A percentile compares a stretch with the other conserved stretches of the same genome.
Evolutionary conservation across 2,888 invertebrate species (phyloP).

Genomic region (Biston betularia): DNA sequence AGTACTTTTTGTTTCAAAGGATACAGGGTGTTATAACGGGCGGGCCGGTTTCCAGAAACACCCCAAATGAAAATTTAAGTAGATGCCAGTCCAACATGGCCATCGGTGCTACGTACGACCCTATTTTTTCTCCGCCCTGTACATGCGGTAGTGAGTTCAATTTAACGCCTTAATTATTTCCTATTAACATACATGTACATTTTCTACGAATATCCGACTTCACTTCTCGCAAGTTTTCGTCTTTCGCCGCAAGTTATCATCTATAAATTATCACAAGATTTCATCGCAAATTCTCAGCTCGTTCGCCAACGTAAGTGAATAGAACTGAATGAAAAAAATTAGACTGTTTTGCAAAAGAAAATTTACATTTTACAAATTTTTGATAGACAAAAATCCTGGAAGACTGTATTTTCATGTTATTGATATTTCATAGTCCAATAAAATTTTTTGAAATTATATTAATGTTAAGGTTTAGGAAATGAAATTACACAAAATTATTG

Average conservation of each 20-base stretch:
- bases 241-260: too few species aligned
- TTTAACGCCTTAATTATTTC: neutral
- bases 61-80: too few species aligned
- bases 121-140: neutral
- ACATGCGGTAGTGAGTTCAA: neutral
- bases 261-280: conserved; percentile 39
- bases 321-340: conserved; percentile 58
- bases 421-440: conserved; percentile 80
- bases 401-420: conserved; percentile 84
- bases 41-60: too few species aligned
- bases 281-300: conserved; percentile 35
- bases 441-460: conserved; percentile 81
- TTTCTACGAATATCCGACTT: too few species aligned
- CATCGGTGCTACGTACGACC: neutral
- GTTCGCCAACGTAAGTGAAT: conserved; percentile 41
- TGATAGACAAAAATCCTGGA: conserved; percentile 80
- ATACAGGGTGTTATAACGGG: neutral
- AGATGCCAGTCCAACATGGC: too few species aligned
- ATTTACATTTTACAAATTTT: conserved; percentile 85
- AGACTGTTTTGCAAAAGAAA: conserved; percentile 74
- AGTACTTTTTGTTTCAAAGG: neutral
- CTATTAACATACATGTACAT: too few species aligned
- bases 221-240: too few species aligned
- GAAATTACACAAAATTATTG: conserved; percentile 67
- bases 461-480: conserved; percentile 75